Conservation (phyloP, 2,888 invertebrate species). For the Miltochrista miniata region DNA sequence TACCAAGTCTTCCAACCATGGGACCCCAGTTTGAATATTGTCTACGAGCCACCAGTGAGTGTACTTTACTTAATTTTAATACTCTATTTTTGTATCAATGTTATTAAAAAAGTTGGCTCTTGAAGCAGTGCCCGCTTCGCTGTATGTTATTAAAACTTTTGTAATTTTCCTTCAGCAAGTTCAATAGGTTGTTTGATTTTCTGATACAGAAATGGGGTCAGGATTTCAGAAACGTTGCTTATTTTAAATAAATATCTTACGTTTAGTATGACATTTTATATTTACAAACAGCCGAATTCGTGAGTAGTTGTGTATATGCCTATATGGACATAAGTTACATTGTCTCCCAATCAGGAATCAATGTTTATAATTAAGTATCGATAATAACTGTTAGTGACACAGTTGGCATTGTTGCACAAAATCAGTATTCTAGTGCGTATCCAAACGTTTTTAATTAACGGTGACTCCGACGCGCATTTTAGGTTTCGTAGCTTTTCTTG, state of each 20-base stretch:
- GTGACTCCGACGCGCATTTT: conserved; percentile 9
- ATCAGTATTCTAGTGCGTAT: conserved; percentile 24
- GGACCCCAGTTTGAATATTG: conserved; percentile 81
- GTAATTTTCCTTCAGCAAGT: conserved; percentile 36
- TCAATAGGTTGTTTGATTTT: conserved; percentile 34
- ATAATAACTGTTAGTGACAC: conserved; percentile 32
- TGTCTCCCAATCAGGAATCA: conserved; percentile 32
- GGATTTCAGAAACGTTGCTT: conserved; percentile 12
- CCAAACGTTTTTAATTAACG: conserved; percentile 23
- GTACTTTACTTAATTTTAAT: conserved; percentile 20
- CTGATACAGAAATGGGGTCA: conserved; percentile 12
- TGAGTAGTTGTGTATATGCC: conserved; percentile 11
- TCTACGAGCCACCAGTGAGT: conserved; percentile 78
- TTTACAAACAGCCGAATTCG: conserved; percentile 29
- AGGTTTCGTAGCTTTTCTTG: conserved; percentile 1
- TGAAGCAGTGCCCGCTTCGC: conserved; percentile 14
- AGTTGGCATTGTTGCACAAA: conserved; percentile 17
- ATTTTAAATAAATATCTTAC: conserved; percentile 17
- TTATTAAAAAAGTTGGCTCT: conserved; percentile 25
- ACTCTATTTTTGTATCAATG: conserved; percentile 24
- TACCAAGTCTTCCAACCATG: conserved; percentile 54
- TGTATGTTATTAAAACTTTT: conserved; percentile 39
- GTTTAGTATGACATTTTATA: conserved; percentile 3
- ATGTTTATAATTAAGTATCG: conserved; percentile 26
- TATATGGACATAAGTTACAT: conserved; percentile 28